These are phyloP conservation scores for Nephrotoma guestfalica DNA, from an alignment of 2,888 invertebrate genomes.

Conservation along the genomic window DNA sequence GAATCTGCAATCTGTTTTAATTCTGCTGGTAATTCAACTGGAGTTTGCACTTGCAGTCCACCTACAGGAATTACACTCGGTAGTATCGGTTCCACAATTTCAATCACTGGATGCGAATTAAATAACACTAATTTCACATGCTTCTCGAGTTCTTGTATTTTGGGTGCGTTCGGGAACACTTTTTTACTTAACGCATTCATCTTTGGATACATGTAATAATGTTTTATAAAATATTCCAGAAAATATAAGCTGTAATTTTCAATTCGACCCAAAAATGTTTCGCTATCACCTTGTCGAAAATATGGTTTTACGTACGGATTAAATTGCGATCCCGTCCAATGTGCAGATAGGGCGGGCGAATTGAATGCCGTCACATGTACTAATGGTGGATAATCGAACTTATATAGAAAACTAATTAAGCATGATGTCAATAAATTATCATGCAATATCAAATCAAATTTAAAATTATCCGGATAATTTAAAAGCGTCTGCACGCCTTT, in stretches of 20 bases:
- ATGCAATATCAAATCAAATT: slow-evolving; percentile 24
- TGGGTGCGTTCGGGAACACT: not conserved
- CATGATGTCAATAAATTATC: slow-evolving; percentile 22
- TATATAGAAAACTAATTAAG: slow-evolving; percentile 22
- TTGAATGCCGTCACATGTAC: slow-evolving; percentile 19
- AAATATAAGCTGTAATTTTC: not conserved
- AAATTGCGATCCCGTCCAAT: slow-evolving; percentile 18
- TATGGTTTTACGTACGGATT: slow-evolving; percentile 17
- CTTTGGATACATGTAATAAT: not conserved
- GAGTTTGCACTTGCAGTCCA: slow-evolving; percentile 14
- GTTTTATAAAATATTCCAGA: not conserved
- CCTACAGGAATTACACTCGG: slow-evolving; percentile 15
- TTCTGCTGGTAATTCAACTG: slow-evolving; percentile 14
- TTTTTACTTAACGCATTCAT: not conserved
- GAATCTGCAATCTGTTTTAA: slow-evolving; percentile 9
- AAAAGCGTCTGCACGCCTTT: slow-evolving; percentile 5
- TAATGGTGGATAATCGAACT: slow-evolving; percentile 23
- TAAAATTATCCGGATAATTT: slow-evolving; percentile 15
- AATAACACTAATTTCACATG: slow-evolving; percentile 11
- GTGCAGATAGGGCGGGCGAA: slow-evolving; percentile 16
- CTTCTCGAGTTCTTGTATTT: not conserved
- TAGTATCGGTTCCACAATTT: slow-evolving; percentile 12
- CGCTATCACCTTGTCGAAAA: not conserved
- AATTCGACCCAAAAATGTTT: not conserved
- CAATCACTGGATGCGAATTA: slow-evolving; percentile 12